Evolutionary conservation across 2,888 invertebrate genomes (phyloP).

Genomic region (Rosalia funebris): DNA sequence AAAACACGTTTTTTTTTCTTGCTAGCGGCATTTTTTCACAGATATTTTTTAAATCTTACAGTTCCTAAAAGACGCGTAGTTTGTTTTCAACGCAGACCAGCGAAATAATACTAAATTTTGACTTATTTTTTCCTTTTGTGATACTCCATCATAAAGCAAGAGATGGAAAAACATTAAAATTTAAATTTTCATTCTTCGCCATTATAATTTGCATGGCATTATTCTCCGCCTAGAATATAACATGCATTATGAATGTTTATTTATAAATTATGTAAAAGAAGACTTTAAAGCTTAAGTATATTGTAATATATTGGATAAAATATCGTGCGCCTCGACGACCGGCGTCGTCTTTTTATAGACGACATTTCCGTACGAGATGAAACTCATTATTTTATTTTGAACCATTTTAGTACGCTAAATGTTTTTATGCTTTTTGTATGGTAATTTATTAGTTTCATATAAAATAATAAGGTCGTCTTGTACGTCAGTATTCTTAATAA

Average conservation of each 20-base stretch:
- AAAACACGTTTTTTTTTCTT: too few relatives aligned
- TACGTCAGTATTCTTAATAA: too few relatives aligned
- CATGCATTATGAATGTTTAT: conserved; percentile 65
- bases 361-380: conserved; percentile 50
- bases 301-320: conserved; percentile 60
- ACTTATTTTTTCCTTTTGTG: conserved; percentile 13
- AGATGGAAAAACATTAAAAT: conserved; percentile 59
- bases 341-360: conserved; percentile 48
- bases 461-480: too few relatives aligned
- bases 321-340: conserved; percentile 49
- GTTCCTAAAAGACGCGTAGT: too few relatives aligned
- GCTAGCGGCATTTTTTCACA: too few relatives aligned
- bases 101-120: not conserved
- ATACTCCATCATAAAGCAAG: conserved; percentile 48
- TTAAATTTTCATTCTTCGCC: conserved; percentile 59
- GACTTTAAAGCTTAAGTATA: conserved; percentile 60
- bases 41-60: too few relatives aligned
- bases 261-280: conserved; percentile 65
- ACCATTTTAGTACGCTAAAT: conserved; percentile 51
- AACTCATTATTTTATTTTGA: conserved; percentile 51
- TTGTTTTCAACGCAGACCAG: too few relatives aligned
- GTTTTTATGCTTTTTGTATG: conserved; percentile 52
- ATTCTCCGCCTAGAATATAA: conserved; percentile 59
- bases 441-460: conserved; percentile 51
- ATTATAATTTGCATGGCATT: conserved; percentile 61